A percentile compares a stretch with the other conserved stretches of the same genome.
phyloP scores from a whole-genome alignment of 2,888 invertebrate species.

The Patella depressa region DNA sequence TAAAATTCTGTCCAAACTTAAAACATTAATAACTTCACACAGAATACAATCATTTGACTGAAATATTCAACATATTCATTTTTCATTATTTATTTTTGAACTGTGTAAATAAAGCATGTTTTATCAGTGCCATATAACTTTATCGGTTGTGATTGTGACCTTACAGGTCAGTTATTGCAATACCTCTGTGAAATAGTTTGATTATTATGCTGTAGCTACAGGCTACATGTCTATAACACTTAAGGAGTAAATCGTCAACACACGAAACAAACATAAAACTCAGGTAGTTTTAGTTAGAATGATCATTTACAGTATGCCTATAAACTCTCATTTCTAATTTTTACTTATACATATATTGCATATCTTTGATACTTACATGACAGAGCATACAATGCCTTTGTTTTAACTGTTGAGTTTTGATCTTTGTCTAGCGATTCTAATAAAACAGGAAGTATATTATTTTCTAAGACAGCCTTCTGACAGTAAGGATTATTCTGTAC shows the following conservation, averaged over 20 bases:
- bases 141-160: too few relatives aligned
- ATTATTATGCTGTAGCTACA: too few relatives aligned
- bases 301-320: too few relatives aligned
- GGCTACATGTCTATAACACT: neutral
- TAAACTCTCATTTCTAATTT: too few relatives aligned
- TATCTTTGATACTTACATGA: constrained; percentile 78
- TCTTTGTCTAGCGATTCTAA: constrained; percentile 77
- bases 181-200: neutral
- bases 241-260: neutral
- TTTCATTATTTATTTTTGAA: neutral
- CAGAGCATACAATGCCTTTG: constrained; percentile 83
- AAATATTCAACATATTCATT: too few relatives aligned
- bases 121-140: too few relatives aligned
- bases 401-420: constrained; percentile 74
- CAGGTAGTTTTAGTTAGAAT: too few relatives aligned
- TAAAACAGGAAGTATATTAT: constrained; percentile 78
- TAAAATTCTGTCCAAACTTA: too few relatives aligned
- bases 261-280: neutral
- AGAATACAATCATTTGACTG: too few relatives aligned
- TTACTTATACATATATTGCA: too few relatives aligned
- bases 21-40: too few relatives aligned
- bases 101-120: neutral
- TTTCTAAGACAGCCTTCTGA: constrained; percentile 80
- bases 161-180: too few relatives aligned
- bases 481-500: constrained; percentile 90